phyloP scores from a whole-genome alignment of 2,797 vertebrate genomes.

The Odontamblyopus lacepedii region DNA sequence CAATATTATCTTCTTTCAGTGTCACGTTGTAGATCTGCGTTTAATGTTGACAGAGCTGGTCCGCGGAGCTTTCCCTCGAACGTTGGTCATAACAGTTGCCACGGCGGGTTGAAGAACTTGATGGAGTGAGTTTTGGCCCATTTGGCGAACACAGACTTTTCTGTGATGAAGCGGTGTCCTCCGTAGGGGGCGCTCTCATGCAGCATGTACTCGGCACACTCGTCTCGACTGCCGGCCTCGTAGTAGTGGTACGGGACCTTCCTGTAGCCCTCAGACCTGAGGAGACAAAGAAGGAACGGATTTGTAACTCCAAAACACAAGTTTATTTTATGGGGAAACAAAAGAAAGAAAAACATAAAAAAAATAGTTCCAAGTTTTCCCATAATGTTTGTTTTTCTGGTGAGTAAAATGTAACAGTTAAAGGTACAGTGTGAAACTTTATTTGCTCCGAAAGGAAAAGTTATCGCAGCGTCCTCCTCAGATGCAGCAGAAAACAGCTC shows the following conservation, averaged over 20 bases:
- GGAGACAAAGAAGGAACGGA: neutral
- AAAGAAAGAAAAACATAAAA: no score
- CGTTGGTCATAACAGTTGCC: constrained; percentile 88
- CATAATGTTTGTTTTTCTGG: no score
- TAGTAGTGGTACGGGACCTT: constrained; percentile 99
- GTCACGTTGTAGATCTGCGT: neutral
- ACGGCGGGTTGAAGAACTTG: constrained; percentile 92
- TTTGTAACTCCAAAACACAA: no score
- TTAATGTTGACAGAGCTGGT: neutral
- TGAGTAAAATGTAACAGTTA: no score
- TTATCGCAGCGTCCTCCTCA: no score
- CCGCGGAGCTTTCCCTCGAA: constrained; percentile 2
- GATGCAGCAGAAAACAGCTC: no score
- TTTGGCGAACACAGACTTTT: constrained; percentile 94
- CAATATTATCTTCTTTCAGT: neutral
- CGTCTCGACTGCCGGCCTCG: constrained; percentile 88
- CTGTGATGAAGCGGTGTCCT: constrained; percentile 96
- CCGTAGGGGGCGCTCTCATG: constrained; percentile 95
- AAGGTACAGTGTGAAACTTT: no score
- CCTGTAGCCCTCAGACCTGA: constrained; percentile 86
- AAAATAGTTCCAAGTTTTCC: no score
- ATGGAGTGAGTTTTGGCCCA: constrained; percentile 93
- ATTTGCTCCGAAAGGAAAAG: no score
- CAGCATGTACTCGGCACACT: constrained; percentile 92
- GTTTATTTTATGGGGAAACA: no score